Evolutionary conservation across 2,888 invertebrate genomes (phyloP).

Genomic region (Stenodema calcarata): DNA sequence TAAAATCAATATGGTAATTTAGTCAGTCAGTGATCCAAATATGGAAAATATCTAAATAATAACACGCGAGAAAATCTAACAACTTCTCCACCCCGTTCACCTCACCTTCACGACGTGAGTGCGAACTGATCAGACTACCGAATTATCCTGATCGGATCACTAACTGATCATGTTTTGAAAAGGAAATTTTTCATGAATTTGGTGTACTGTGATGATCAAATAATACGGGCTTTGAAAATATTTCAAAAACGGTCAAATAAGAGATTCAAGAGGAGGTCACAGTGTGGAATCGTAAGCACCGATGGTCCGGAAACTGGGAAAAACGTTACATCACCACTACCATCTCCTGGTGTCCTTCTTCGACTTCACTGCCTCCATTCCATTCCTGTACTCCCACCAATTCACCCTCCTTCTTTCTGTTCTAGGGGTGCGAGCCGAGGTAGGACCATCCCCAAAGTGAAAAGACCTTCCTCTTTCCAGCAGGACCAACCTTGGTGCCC

Average conservation of each 20-base stretch:
- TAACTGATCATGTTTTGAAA: too few species aligned
- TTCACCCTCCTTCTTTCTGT: background rate
- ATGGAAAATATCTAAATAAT: too few species aligned
- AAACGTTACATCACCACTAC: background rate
- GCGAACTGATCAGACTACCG: too few species aligned
- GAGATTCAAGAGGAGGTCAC: background rate
- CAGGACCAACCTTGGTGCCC: slow-evolving; percentile 3
- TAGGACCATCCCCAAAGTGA: background rate
- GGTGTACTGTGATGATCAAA: too few species aligned
- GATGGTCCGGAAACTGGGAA: background rate
- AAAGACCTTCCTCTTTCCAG: slow-evolving; percentile 8
- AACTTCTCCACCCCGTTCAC: too few species aligned
- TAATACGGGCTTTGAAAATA: background rate
- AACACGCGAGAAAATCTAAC: too few species aligned
- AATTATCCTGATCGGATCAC: too few species aligned
- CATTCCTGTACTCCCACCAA: background rate
- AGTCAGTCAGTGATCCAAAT: too few species aligned
- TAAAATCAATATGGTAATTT: too few species aligned
- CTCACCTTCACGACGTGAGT: too few species aligned
- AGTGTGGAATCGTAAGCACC: background rate
- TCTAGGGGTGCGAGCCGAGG: background rate
- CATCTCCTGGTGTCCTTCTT: background rate
- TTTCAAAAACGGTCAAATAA: background rate
- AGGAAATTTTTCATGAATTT: too few species aligned
- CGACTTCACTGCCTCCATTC: background rate